Base-by-base conservation (phyloP, 2,113 vertebrate species). In the Leucosticte australis region DNA sequence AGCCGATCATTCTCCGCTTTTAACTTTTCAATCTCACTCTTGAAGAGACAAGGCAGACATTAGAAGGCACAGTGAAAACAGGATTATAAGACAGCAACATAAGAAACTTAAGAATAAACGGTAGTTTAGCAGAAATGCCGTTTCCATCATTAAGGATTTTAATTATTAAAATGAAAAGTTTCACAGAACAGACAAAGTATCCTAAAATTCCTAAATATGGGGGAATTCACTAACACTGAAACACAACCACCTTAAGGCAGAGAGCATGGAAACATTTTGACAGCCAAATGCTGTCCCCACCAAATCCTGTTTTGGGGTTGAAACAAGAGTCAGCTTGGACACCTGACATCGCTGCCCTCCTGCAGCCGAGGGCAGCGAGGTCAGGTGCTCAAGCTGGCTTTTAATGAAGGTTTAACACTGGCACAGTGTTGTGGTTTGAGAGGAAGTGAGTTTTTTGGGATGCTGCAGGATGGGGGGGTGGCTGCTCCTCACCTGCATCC, bases 21-120 rank as follows among this genome's bases (percentile, higher is more conserved):
- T 81, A 99, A 95, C 96, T 99, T 99, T 87, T 99, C 99, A 30
- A 99, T 99, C 96, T 99, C 99, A 50, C 98, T 86, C 99, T 99
- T 94, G 39, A 59, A 89, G 93, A 86, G 80, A 87, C 49, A 97
- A 90, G n/a, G 8, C 55, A 83, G 69, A 11, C 7, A 13, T 59
- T 7, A 93, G 67, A 73, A 87, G 30, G 55, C 53, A 47, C 26
- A 37, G 41, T 33, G 37, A 90, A 79, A 85, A 74, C 4, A 41
- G 2, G 7, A 52, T 42, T 44, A 7, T 39, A 68, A 84, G 35
- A 75, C 1, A 56, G n/a, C 37, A 90, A 52, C 5, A 0, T 1
- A 52, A 74, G 31, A 52, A 47, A 63, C 35, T 76, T 37, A 22
- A 47, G 47, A 81, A 57, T 16, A 74, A 62, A 50, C 2, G 7